Evolutionary conservation across 2,113 vertebrate genomes (phyloP), one percentile per base, ranked within the genome.

Genomic region (Malaclemys terrapin): DNA sequence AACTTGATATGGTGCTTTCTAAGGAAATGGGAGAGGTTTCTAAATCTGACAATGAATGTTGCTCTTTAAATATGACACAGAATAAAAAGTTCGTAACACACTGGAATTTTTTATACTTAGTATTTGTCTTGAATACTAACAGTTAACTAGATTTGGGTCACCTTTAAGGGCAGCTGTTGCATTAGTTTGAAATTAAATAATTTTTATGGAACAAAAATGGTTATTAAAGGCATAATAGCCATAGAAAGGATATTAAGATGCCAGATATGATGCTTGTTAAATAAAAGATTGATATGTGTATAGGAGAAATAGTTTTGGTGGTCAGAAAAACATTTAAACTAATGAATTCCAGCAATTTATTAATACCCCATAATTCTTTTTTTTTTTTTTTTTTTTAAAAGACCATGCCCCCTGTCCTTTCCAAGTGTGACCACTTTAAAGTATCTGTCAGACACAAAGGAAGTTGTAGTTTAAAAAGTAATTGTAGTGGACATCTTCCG

Each of bases 241-340:
- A 52, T 0, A 1, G 65, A 89, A 94, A 90, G 57, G 80, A 90
- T n/a, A 22, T 88, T 89, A 88, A 96, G 76, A 10, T 25, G 78
- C 84, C 88, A 78, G 57, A 78, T 89, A 89, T 88, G 84, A 91
- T 89, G 27, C 91, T 78, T 82, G 88, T 88, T 82, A 89, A 93
- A 80, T 24, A 24, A 38, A 92, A 87, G 19, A 85, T 54, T n/a
- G 4, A 35, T 75, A 42, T 56, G 78, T 54, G 19, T 54, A 54
- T 9, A 72, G 53, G 56, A 22, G 9, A 2, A 80, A 85, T 81
- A 92, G 87, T 75, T 83, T 72, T 72, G 8, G 19, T 72, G n/a
- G 6, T 72, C 19, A 85, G 80, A 56, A 84, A 84, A 89, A 4
- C 86, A 65, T 20, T 29, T 42, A 52, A 56, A 85, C 24, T 57